These are phyloP conservation scores for Tinamus guttatus DNA, from an alignment of 2,113 vertebrate species.

Conservation along the genomic window DNA sequence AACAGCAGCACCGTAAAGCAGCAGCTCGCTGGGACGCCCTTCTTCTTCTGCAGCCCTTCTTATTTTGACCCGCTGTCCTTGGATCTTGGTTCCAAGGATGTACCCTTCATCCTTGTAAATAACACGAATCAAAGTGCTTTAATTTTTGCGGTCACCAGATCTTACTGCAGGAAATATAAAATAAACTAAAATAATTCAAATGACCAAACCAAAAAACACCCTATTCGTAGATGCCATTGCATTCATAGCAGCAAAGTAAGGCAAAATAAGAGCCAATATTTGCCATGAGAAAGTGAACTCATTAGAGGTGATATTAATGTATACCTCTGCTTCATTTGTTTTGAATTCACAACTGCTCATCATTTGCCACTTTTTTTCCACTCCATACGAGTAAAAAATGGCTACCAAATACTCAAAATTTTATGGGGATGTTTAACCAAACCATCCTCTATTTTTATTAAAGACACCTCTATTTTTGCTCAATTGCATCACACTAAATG, in stretches of 20 bases:
- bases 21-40: background rate
- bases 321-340: background rate
- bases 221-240: background rate
- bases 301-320: background rate
- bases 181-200: background rate
- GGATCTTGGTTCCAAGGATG: background rate
- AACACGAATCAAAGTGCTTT: background rate
- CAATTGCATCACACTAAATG: background rate
- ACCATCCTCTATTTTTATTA: background rate
- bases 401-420: background rate
- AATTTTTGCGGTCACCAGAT: background rate
- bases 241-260: background rate
- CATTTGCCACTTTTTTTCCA: background rate
- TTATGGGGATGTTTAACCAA: background rate
- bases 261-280: background rate
- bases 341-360: background rate
- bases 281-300: background rate
- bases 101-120: background rate
- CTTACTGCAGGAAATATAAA: background rate
- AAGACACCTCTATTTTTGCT: background rate
- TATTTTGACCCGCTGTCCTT: background rate
- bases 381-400: background rate
- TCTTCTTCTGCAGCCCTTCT: background rate
- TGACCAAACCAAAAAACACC: background rate
- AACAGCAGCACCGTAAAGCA: background rate